phyloP scores from a whole-genome alignment of 1,140 invertebrate species.

The Drosophila carrolli region DNA sequence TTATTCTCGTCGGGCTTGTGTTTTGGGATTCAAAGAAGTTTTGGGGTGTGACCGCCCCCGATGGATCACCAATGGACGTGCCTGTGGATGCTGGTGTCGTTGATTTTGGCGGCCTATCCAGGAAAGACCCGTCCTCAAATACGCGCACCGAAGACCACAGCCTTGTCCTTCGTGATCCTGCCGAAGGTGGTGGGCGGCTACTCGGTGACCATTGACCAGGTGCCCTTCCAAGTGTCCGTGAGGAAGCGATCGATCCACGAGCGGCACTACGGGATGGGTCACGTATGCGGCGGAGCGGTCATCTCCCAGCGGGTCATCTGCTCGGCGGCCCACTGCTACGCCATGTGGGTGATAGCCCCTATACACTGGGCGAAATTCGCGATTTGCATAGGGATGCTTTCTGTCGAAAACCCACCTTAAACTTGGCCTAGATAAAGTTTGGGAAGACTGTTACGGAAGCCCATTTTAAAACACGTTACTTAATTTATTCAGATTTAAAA shows the following conservation, averaged over 20 bases:
- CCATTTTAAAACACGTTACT: too few relatives aligned
- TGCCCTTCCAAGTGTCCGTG: conserved; percentile 57
- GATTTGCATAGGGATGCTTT: too few relatives aligned
- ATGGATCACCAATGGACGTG: conserved; percentile 13
- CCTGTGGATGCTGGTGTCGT: conserved; percentile 15
- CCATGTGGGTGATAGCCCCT: conserved; percentile 36
- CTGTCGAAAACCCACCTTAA: too few relatives aligned
- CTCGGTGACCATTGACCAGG: conserved; percentile 25
- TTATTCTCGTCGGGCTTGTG: neutral
- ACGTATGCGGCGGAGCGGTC: conserved; percentile 57
- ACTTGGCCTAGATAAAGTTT: too few relatives aligned
- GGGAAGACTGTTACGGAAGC: too few relatives aligned
- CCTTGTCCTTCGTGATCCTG: conserved; percentile 17
- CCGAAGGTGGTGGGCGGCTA: conserved; percentile 60
- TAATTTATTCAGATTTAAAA: too few relatives aligned
- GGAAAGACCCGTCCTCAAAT: neutral
- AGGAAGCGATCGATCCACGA: conserved; percentile 34
- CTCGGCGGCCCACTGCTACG: conserved; percentile 65
- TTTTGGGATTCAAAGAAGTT: neutral
- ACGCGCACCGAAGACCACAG: neutral
- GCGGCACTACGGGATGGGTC: conserved; percentile 31
- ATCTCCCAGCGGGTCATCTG: conserved; percentile 53
- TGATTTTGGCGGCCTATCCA: conserved; percentile 1
- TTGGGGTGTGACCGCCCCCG: neutral
- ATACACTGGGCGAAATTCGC: neutral